Base-by-base conservation (phyloP, 2,888 invertebrate genomes). In the Limnephilus marmoratus region DNA sequence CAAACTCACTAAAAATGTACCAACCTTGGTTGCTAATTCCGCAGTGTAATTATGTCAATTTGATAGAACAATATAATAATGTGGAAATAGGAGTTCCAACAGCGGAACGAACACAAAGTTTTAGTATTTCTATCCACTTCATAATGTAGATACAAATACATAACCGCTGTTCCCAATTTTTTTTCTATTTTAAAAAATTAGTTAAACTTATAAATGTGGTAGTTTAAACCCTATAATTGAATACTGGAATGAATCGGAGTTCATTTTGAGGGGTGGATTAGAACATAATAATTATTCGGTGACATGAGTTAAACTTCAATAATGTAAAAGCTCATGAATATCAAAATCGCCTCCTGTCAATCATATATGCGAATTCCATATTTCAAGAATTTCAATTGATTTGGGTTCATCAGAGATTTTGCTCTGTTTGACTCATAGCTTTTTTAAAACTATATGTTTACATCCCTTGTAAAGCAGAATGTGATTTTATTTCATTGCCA, bases 201-300 rank as follows among this genome's bases (percentile, higher is more conserved):
- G 24, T 68, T 68, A 24, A 68, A 68, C 68, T 68, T 68, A 68
- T 68, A 68, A n/a, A 68, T 68, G 68, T 68, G 1, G 68, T 68
- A 68, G 68, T 68, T 68, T 24, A 68, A 68, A 68, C 68, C 68
- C 24, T 68, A 68, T 68, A 68, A 68, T 68, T 68, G 68, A 68
- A 83, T 24, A 81, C 91, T 87, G 92, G 90, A 90, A 90, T 87
- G 90, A 87, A 88, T 81, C 88, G 86, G 90, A 91, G 92, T 91
- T 92, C 91, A 83, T 90, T 53, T 34, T 90, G 92, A 92, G 92
- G 92, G 92, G 92, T 91, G 92, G 92, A 91, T 90, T 87, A 90
- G 34, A 85, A 85, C 41, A 41, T 68, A 68, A 41, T 68, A 68
- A 68, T 68, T 68, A 68, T 68, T 68, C 68, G 24, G 68, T 68